A percentile compares a stretch with the other conserved stretches of the same genome.
These are phyloP conservation scores for Nezara viridula DNA, from an alignment of 2,888 invertebrate genomes.

Conservation along the genomic window DNA sequence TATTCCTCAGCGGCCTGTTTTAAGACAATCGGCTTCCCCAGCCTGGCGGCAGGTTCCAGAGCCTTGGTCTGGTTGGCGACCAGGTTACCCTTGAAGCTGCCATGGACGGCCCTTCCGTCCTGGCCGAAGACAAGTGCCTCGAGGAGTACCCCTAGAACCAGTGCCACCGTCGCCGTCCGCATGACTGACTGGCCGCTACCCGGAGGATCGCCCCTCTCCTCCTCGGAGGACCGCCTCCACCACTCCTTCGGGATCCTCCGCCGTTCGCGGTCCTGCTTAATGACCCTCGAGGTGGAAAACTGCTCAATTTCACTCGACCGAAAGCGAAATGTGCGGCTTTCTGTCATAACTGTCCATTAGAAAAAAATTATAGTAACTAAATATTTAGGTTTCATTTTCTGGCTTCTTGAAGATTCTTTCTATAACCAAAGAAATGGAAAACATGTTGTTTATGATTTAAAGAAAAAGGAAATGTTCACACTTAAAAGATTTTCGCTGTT, in stretches of 20 bases:
- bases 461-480: no score
- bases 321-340: constrained; percentile 41
- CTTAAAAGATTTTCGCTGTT: no score
- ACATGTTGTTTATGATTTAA: background rate
- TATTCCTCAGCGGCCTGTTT: background rate
- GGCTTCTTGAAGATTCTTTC: background rate
- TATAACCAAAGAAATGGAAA: background rate
- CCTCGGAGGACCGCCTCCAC: background rate
- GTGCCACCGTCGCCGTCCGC: background rate
- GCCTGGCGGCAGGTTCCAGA: background rate
- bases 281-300: background rate
- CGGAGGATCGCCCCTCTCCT: background rate
- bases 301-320: background rate
- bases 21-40: background rate
- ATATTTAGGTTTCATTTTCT: background rate
- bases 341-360: constrained; percentile 25
- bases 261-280: background rate
- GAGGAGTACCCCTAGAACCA: constrained; percentile 26
- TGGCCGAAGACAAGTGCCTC: background rate
- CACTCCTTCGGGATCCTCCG: background rate
- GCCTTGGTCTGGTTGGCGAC: background rate
- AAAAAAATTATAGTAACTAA: background rate
- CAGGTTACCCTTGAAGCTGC: background rate
- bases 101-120: constrained; percentile 66
- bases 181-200: background rate